Evolutionary conservation across 2,113 vertebrate species (phyloP), one percentile per base, ranked within the genome.

Genomic region (Thalassarche chlororhynchos): DNA sequence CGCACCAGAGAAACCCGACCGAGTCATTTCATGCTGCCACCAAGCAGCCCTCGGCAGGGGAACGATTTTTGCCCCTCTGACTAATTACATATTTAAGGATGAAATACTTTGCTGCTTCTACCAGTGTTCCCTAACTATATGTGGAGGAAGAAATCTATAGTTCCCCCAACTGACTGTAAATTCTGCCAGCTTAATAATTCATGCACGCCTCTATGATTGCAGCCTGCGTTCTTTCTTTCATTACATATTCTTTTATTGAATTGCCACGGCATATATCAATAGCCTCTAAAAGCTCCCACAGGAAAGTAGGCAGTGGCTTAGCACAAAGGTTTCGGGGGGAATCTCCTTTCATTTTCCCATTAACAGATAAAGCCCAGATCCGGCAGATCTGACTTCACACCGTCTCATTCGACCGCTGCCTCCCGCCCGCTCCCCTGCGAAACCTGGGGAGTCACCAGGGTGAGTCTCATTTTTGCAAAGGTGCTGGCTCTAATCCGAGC

Each of bases 151-250:
- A 65, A 76, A 96, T 96, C 94, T 72, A 38, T 81, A 51, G 91
- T 95, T 93, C 86, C 91, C 79, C 78, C 91, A 89, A 60, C 51
- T 81, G 97, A 92, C 64, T 83, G 93, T 69, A 91, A 93, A 86
- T 91, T 93, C 97, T 89, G 49, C 21, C 11, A 36, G 89, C 81
- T 97, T 97, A 96, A 95, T 98, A 97, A 97, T 93, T 97, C 93
- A 96, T n/a, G 29, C 84, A 31, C 18, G 46, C 65, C 77, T 95
- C 83, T 95, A 88, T 87, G 83, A 87, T 61, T 84, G 95, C 82
- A 65, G 90, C 70, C 72, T 83, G 46, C 1, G 1, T 95, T 94
- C 93, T 96, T 86, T 86, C 88, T 98, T 97, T 96, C 95, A 96
- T 94, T 97, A 95, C 74, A 68, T 94, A 78, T 70, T 92, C 90